Conservation (phyloP, 2,888 invertebrate genomes). For the Ganaspis brasiliensis region DNA sequence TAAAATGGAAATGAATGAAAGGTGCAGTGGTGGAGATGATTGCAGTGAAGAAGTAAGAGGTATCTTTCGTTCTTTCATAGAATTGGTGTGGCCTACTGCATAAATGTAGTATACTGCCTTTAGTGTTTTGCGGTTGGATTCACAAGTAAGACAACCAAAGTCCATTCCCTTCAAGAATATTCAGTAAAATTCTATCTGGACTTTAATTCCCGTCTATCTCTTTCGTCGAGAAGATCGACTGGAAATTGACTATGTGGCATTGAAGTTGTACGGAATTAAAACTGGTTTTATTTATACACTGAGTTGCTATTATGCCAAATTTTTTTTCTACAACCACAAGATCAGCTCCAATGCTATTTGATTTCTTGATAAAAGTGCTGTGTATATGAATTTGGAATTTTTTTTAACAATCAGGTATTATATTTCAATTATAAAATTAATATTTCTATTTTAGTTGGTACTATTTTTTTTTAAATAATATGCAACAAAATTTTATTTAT, state of each 20-base stretch:
- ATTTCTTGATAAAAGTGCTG: not conserved
- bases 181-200: constrained; percentile 2
- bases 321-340: too few relatives aligned
- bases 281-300: too few relatives aligned
- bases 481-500: too few relatives aligned
- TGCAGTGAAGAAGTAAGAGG: constrained; percentile 3
- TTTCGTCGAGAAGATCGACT: not conserved
- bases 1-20: too few relatives aligned
- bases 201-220: constrained; percentile 4
- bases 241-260: not conserved
- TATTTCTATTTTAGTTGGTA: not conserved
- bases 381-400: not conserved
- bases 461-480: too few relatives aligned
- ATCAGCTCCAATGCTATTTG: too few relatives aligned
- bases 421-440: not conserved
- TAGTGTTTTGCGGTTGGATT: constrained; percentile 1
- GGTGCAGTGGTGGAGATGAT: too few relatives aligned
- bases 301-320: too few relatives aligned
- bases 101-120: not conserved
- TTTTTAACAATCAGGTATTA: not conserved
- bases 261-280: not conserved
- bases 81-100: constrained; percentile 23
- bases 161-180: constrained; percentile 28
- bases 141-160: constrained; percentile 26
- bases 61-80: not conserved